Evolutionary conservation across 2,888 invertebrate species (phyloP).

Genomic region (Slavum lentiscoides): DNA sequence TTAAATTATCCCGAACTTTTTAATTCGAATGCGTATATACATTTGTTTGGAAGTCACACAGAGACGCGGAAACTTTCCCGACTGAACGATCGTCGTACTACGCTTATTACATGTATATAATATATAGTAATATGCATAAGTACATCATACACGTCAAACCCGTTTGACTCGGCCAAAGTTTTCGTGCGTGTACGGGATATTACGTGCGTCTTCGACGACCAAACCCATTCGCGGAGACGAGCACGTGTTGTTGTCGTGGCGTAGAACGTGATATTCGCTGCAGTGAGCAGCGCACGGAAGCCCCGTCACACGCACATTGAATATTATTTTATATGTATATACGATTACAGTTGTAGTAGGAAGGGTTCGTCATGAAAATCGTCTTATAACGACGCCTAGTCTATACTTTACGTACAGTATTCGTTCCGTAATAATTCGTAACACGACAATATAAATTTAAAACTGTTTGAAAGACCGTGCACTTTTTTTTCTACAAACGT

Average conservation of each 20-base stretch:
- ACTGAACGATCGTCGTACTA: not conserved
- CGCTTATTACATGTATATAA: not conserved
- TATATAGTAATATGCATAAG: not conserved
- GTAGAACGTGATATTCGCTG: not conserved
- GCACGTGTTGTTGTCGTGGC: too few relatives aligned
- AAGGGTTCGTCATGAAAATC: too few relatives aligned
- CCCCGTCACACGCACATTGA: conserved; percentile 26
- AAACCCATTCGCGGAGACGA: conserved; percentile 3
- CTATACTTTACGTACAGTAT: too few relatives aligned
- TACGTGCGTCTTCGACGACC: conserved; percentile 22
- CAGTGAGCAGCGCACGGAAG: not conserved
- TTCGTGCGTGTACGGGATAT: conserved; percentile 27
- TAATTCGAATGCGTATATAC: too few relatives aligned
- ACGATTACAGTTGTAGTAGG: too few relatives aligned
- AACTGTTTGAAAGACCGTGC: too few relatives aligned
- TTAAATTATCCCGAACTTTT: too few relatives aligned
- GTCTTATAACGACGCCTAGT: too few relatives aligned
- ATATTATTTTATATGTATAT: not conserved
- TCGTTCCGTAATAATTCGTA: too few relatives aligned
- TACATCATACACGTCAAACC: conserved; percentile 27
- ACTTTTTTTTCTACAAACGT: too few relatives aligned
- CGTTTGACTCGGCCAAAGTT: conserved; percentile 28
- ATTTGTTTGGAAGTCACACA: too few relatives aligned
- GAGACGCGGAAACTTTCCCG: not conserved
- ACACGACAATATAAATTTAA: too few relatives aligned